Percentiles rank a stretch among this genome's conserved stretches.
These are phyloP conservation scores for Oxygymnocypris stewartii DNA, from an alignment of 2,113 vertebrate species.

Conservation along the genomic window DNA sequence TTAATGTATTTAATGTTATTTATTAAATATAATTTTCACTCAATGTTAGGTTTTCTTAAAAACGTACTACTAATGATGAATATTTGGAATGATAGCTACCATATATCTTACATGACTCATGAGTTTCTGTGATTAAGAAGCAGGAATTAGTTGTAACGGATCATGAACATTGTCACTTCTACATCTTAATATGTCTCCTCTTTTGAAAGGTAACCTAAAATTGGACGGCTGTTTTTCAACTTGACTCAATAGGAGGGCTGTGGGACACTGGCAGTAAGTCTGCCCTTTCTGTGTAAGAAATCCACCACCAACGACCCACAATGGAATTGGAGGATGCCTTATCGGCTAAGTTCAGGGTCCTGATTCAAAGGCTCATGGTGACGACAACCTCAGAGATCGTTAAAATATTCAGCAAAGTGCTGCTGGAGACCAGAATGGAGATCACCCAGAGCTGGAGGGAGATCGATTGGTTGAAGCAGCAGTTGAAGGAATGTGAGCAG, in stretches of 20 bases:
- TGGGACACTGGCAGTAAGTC: not conserved
- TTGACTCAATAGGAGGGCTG: not conserved
- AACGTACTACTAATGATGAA: not conserved
- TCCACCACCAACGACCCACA: not conserved
- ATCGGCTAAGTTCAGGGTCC: constrained; percentile 47
- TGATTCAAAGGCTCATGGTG: constrained; percentile 51
- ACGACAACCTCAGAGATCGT: constrained; percentile 50
- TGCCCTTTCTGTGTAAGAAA: not conserved
- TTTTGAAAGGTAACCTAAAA: constrained; percentile 10
- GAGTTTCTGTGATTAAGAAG: too few relatives aligned
- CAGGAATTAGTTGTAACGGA: too few relatives aligned
- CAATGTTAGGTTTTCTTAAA: not conserved
- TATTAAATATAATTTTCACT: not conserved
- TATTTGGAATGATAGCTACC: not conserved
- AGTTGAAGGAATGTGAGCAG: constrained; percentile 48
- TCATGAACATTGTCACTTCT: not conserved
- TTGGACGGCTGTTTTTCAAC: not conserved
- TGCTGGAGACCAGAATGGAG: constrained; percentile 50
- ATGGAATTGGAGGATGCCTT: constrained; percentile 50
- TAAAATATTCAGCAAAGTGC: constrained; percentile 48
- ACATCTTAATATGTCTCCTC: not conserved
- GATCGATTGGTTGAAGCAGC: constrained; percentile 48
- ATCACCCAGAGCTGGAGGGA: constrained; percentile 50
- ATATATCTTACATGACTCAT: not conserved
- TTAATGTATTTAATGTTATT: not conserved